Evolutionary conservation across 2,888 invertebrate species (phyloP).

Genomic region (Apantesis nais): DNA sequence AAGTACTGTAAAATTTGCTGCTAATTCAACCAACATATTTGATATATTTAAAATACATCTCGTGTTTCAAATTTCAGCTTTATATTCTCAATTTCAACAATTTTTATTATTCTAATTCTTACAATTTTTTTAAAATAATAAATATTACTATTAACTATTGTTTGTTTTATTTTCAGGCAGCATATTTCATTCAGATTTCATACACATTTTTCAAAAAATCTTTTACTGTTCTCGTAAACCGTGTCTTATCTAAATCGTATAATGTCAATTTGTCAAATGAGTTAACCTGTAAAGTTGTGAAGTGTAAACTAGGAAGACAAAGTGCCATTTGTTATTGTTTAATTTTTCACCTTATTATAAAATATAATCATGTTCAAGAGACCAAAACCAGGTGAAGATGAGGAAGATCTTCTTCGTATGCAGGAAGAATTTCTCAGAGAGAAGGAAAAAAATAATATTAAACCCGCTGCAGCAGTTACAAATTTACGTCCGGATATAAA

Average conservation of each 20-base stretch:
- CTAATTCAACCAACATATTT: neutral
- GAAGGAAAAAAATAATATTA: conserved; percentile 82
- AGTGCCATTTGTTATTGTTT: conserved; percentile 6
- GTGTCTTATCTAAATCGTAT: neutral
- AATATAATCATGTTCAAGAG: conserved; percentile 84
- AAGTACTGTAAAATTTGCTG: neutral
- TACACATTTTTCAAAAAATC: neutral
- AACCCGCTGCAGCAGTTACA: conserved; percentile 87
- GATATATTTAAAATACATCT: too few species aligned
- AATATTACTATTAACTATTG: neutral
- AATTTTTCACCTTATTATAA: neutral
- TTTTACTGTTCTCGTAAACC: neutral
- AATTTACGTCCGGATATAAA: conserved; percentile 71
- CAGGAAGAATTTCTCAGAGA: conserved; percentile 89
- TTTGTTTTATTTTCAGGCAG: neutral
- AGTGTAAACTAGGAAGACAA: neutral
- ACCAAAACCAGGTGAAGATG: conserved; percentile 89
- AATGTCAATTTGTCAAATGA: neutral
- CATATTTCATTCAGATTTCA: too few species aligned
- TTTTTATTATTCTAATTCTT: too few species aligned
- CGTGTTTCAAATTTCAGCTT: too few species aligned
- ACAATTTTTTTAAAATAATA: too few species aligned
- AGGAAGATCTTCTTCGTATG: conserved; percentile 90
- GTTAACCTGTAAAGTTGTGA: neutral
- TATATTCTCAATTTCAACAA: too few species aligned